Evolutionary conservation across 2,797 vertebrate species (phyloP).

Genomic region (Gymnopithys bicolor): DNA sequence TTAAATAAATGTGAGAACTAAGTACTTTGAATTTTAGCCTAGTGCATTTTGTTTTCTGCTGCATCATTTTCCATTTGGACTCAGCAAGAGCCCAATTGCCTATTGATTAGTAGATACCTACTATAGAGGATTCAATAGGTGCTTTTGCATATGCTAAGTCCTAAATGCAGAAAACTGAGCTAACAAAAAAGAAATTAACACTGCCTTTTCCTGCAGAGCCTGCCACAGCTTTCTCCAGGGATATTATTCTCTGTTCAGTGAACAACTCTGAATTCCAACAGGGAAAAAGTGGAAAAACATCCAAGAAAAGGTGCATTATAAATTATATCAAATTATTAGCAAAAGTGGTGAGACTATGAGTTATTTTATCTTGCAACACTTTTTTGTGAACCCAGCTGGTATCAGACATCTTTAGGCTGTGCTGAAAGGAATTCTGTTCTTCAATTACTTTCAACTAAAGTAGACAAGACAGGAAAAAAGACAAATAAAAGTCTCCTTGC

Average conservation of each 20-base stretch:
- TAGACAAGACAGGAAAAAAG: neutral
- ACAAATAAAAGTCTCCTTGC: neutral
- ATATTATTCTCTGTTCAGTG: neutral
- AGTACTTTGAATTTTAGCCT: neutral
- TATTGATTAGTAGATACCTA: conserved; percentile 54
- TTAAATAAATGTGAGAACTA: neutral
- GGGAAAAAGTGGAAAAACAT: neutral
- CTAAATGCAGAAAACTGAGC: conserved; percentile 13
- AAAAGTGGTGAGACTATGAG: neutral
- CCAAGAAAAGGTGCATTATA: neutral
- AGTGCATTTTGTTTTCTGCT: conserved; percentile 46
- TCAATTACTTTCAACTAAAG: neutral
- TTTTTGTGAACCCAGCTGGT: neutral
- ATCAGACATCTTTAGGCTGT: neutral
- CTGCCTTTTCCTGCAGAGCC: neutral
- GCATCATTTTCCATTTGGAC: conserved; percentile 47
- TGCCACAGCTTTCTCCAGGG: neutral
- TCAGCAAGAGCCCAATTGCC: conserved; percentile 49
- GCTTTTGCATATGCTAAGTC: conserved; percentile 52
- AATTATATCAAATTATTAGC: neutral
- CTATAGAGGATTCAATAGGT: conserved; percentile 24
- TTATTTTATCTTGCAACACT: neutral
- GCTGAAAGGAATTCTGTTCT: neutral
- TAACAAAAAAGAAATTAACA: neutral
- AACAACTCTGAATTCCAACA: neutral